These are phyloP conservation scores for Caprella mutica DNA, from an alignment of 2,888 invertebrate species.

Conservation along the genomic window DNA sequence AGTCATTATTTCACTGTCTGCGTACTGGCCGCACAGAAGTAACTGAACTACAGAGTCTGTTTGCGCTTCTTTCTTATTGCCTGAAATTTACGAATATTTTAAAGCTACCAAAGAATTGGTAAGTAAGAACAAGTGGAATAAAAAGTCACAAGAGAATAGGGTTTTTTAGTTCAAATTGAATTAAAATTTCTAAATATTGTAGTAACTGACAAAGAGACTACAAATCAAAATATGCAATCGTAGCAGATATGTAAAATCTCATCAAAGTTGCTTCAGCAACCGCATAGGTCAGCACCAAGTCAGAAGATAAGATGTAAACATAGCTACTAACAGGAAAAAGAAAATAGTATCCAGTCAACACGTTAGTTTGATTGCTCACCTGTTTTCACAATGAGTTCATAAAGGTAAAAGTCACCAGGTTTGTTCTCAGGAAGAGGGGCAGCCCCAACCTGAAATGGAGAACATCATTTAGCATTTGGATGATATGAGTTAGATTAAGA, in stretches of 20 bases:
- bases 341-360: too few species aligned
- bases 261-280: too few species aligned
- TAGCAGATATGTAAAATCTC: too few species aligned
- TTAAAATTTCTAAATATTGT: too few species aligned
- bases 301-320: too few species aligned
- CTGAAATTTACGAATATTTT: too few species aligned
- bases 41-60: conserved; percentile 36
- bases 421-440: conserved; percentile 39
- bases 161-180: conserved; percentile 35
- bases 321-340: too few species aligned
- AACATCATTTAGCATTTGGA: neutral
- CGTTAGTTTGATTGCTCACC: too few species aligned
- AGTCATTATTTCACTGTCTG: conserved; percentile 38
- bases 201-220: too few species aligned
- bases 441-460: conserved; percentile 37
- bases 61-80: conserved; percentile 19
- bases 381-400: conserved; percentile 40
- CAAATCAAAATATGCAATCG: too few species aligned
- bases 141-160: conserved; percentile 34
- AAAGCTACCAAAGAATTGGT: neutral
- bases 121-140: conserved; percentile 20
- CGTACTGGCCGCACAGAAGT: conserved; percentile 38
- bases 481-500: neutral
- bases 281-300: too few species aligned
- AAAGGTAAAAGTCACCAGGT: conserved; percentile 39